Percentiles rank a stretch among this genome's conserved stretches.
Conservation (phyloP, 2,797 vertebrate genomes). For the Heteromormyrus szaboi region DNA sequence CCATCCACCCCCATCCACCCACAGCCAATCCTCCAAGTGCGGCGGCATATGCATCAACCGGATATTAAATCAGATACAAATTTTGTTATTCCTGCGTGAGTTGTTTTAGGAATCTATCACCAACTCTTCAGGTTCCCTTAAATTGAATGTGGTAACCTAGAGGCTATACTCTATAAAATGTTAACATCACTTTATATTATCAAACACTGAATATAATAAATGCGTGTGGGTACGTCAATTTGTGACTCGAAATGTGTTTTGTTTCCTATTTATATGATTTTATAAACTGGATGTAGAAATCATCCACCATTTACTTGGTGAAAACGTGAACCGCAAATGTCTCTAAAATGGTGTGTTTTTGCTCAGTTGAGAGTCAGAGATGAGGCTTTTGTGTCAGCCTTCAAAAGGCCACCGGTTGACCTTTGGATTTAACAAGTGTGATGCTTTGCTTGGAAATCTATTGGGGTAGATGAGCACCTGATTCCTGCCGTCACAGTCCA, state of each 20-base stretch:
- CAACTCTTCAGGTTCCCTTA: neutral
- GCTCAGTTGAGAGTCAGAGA: neutral
- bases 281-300: neutral
- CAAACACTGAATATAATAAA: neutral
- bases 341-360: neutral
- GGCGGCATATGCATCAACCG: neutral
- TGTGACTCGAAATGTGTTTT: neutral
- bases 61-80: neutral
- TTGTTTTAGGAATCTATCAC: neutral
- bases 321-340: neutral
- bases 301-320: neutral
- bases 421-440: constrained; percentile 7
- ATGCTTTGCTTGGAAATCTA: neutral
- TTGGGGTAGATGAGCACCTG: neutral
- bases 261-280: neutral
- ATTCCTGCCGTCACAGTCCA: neutral
- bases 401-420: neutral
- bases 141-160: neutral
- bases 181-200: neutral
- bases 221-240: neutral
- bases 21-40: neutral
- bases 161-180: neutral
- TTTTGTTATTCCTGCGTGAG: neutral
- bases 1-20: neutral
- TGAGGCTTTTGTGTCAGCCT: neutral